Percentiles rank a stretch among this genome's conserved stretches.
Conservation (phyloP, 1,140 invertebrate genomes). For the Lordiphosa stackelbergi region DNA sequence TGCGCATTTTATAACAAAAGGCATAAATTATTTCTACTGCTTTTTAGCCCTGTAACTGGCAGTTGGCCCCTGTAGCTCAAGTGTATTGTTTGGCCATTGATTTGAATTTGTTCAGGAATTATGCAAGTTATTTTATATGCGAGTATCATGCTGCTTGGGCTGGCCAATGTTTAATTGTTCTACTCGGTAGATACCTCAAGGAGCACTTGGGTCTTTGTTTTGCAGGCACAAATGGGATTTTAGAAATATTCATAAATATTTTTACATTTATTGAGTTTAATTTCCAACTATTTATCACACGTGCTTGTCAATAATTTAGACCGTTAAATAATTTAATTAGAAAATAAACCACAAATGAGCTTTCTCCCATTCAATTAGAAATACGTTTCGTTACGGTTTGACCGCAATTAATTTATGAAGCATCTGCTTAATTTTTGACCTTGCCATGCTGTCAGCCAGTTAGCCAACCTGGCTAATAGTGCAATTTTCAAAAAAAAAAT, state of each 20-base stretch:
- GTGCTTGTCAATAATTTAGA: no score
- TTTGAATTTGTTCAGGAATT: slow-evolving; percentile 62
- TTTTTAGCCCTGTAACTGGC: slow-evolving; percentile 51
- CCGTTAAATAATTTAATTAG: no score
- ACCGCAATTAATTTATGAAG: slow-evolving; percentile 1
- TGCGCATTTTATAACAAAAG: slow-evolving; percentile 65
- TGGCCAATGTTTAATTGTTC: slow-evolving; percentile 36
- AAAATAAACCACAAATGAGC: not conserved
- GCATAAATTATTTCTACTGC: slow-evolving; percentile 73
- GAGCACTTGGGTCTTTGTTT: no score
- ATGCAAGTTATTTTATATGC: slow-evolving; percentile 53
- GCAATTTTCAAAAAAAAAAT: not conserved
- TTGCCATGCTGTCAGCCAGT: slow-evolving; percentile 1
- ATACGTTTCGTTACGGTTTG: slow-evolving; percentile 3
- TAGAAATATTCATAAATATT: slow-evolving; percentile 13
- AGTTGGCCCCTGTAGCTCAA: slow-evolving; percentile 43
- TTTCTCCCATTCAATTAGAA: not conserved
- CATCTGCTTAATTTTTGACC: slow-evolving; percentile 1
- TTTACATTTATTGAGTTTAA: no score
- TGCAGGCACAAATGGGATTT: slow-evolving; percentile 3
- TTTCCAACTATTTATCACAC: no score
- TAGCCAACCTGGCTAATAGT: no score
- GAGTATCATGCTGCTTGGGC: not conserved
- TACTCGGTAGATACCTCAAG: slow-evolving; percentile 11
- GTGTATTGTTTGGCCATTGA: slow-evolving; percentile 72